These are phyloP conservation scores for Petrocephalus microphthalmus DNA, from an alignment of 2,113 vertebrate genomes.

Conservation along the genomic window DNA sequence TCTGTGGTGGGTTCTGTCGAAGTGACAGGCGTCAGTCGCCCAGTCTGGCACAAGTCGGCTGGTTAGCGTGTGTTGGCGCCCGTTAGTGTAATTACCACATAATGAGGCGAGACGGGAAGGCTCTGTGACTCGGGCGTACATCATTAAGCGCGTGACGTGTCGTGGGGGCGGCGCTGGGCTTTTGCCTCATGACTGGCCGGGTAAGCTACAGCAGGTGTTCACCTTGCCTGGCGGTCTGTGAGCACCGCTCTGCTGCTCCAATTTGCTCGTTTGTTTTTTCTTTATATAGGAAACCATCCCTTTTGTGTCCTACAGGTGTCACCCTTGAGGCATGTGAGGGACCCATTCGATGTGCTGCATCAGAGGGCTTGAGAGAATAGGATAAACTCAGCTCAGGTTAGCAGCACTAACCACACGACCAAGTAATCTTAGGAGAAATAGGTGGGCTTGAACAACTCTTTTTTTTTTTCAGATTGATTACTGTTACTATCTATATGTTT, in stretches of 20 bases:
- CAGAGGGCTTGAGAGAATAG: not conserved
- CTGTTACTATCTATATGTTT: not conserved
- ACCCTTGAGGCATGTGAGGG: not conserved
- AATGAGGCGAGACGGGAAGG: not conserved
- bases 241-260: not conserved
- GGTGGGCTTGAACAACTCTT: not conserved
- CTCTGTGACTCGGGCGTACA: not conserved
- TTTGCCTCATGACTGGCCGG: not conserved
- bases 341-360: not conserved
- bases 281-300: not conserved
- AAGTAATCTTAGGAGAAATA: not conserved
- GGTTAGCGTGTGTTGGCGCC: not conserved
- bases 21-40: slow-evolving; percentile 27
- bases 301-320: slow-evolving; percentile 7
- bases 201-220: slow-evolving; percentile 2
- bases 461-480: not conserved
- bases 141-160: not conserved
- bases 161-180: not conserved
- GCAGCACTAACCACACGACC: not conserved
- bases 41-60: not conserved
- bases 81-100: not conserved
- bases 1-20: slow-evolving; percentile 35
- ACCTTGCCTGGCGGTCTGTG: not conserved
- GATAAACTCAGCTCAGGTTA: not conserved
- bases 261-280: not conserved